Conservation (phyloP, 1,140 invertebrate genomes). For the Dolichoris vasculosae region DNA sequence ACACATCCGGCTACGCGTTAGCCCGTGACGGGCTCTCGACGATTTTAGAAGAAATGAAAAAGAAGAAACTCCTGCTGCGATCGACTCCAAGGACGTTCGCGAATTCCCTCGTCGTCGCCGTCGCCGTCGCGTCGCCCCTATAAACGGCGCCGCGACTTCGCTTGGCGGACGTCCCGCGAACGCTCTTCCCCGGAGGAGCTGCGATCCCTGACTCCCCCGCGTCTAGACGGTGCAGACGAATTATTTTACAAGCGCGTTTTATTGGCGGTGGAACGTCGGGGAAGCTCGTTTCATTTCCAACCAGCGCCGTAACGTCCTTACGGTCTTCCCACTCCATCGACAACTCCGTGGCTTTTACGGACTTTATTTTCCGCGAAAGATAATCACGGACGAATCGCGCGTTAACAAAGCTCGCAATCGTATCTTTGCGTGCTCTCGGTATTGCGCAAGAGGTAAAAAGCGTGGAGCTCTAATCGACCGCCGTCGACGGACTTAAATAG, state of each 20-base stretch:
- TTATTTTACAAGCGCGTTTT: not conserved
- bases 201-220: not conserved
- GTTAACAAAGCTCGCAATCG: too few relatives aligned
- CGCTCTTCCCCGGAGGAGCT: not conserved
- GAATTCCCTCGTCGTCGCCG: constrained; percentile 1
- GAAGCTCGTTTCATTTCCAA: not conserved
- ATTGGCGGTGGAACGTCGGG: not conserved
- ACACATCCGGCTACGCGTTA: not conserved
- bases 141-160: too few relatives aligned
- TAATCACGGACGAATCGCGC: too few relatives aligned
- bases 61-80: constrained; percentile 51
- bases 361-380: too few relatives aligned
- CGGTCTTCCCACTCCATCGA: not conserved
- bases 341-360: not conserved
- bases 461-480: not conserved
- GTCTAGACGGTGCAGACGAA: not conserved
- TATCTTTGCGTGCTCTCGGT: too few relatives aligned
- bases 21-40: not conserved
- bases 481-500: not conserved
- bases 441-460: not conserved
- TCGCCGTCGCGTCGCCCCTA: too few relatives aligned
- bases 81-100: constrained; percentile 56
- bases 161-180: not conserved
- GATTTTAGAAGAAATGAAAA: constrained; percentile 3
- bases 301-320: not conserved